These are phyloP conservation scores for Apotomis turbidana DNA, from an alignment of 2,888 invertebrate genomes.

Conservation along the genomic window DNA sequence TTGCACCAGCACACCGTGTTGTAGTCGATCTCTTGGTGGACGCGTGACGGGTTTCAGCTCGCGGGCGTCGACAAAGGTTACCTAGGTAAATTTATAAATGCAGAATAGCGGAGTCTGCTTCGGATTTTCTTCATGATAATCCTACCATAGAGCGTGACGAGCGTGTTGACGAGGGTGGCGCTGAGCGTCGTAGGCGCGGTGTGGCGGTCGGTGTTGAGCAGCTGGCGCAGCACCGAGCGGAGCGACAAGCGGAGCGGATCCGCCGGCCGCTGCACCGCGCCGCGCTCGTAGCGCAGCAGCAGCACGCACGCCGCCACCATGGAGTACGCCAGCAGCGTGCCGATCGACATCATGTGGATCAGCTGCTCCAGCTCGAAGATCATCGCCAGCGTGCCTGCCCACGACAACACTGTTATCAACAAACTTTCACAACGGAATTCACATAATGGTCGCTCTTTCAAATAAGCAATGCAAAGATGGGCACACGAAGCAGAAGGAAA, in stretches of 20 bases:
- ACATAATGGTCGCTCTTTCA: too few species aligned
- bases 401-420: constrained; percentile 7
- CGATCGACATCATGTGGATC: constrained; percentile 96
- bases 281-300: constrained; percentile 86
- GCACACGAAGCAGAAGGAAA: too few species aligned
- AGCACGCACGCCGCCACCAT: constrained; percentile 95
- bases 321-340: constrained; percentile 93
- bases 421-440: too few species aligned
- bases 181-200: constrained; percentile 73
- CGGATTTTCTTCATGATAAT: too few species aligned
- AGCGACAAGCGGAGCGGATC: constrained; percentile 53
- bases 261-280: constrained; percentile 51
- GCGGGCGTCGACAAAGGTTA: too few species aligned
- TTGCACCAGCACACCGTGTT: too few species aligned
- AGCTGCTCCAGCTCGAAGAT: constrained; percentile 92
- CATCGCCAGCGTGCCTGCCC: constrained; percentile 89
- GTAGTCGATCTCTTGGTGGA: too few species aligned
- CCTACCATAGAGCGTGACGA: constrained; percentile 79
- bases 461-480: too few species aligned
- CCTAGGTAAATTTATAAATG: too few species aligned
- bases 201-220: constrained; percentile 70
- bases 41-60: too few species aligned
- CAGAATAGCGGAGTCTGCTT: too few species aligned
- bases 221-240: constrained; percentile 63
- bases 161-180: constrained; percentile 69